Evolutionary conservation across 35 echinoderm and acorn worm genomes (phyloP).

Genomic region (Apostichopus parvimensis): DNA sequence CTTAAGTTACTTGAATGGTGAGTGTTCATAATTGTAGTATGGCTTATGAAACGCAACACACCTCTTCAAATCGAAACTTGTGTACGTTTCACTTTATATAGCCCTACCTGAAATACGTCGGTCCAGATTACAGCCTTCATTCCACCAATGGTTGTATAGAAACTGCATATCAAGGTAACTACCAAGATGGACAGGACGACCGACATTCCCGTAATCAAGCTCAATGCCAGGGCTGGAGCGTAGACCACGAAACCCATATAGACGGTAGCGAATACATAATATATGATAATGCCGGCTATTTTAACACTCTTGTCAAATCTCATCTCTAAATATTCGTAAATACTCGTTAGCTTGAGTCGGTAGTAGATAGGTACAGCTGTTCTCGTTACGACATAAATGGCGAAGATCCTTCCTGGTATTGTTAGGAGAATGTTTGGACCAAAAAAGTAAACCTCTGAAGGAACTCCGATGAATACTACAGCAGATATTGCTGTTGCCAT

Average conservation of each 20-base stretch:
- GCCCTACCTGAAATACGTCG: conserved; percentile 42
- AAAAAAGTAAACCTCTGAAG: conserved; percentile 39
- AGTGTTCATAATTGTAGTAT: no score
- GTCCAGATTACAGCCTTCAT: conserved; percentile 57
- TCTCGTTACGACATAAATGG: conserved; percentile 2
- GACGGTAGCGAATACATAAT: conserved; percentile 9
- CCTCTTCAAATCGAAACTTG: no score
- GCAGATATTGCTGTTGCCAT: conserved; percentile 38
- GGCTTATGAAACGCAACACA: no score
- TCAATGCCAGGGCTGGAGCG: conserved; percentile 33
- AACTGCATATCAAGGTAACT: conserved; percentile 27
- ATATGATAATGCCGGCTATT: neutral
- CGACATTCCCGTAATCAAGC: conserved; percentile 42
- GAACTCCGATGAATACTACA: conserved; percentile 17
- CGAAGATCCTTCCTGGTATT: conserved; percentile 8
- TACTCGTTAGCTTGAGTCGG: conserved; percentile 34
- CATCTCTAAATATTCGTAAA: conserved; percentile 49
- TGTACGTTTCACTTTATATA: neutral
- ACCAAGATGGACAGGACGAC: conserved; percentile 4
- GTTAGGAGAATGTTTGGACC: conserved; percentile 16
- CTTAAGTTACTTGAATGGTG: no score
- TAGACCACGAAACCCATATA: conserved; percentile 59
- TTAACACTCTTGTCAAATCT: conserved; percentile 28
- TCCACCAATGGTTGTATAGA: conserved; percentile 55
- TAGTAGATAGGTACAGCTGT: conserved; percentile 18